Evolutionary conservation across 2,113 vertebrate species (phyloP), one percentile per base, ranked within the genome.

Genomic region (Acrocephalus kingi): DNA sequence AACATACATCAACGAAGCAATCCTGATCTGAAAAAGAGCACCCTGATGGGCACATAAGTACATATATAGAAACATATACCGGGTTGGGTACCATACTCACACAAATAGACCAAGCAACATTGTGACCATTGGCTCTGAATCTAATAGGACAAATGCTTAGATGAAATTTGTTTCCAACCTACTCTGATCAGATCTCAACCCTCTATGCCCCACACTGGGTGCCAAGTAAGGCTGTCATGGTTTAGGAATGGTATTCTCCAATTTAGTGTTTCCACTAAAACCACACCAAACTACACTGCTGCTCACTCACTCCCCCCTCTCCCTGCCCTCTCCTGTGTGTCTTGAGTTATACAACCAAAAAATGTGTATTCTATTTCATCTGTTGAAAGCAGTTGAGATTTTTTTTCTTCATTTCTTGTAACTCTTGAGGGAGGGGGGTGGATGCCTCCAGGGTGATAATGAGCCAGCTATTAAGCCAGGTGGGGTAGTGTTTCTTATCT

Each of bases 241-340:
- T 28, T 74, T 45, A 59, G 28, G 15, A 81, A 67, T 39, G 28
- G 45, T 59, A 24, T 39, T 67, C 52, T 61, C 19, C 28, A 46
- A 30, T 27, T n/a, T 8, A 52, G 37, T 24, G 9, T 12, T 82
- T 49, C 45, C 33, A 67, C 28, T 75, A 19, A 82, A 89, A 67
- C 9, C 39, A 39, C 37, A n/a, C 9, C 23, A 39, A 61, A 61
- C 39, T 45, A 67, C 23, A 54, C 27, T 61, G 63, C 28, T 0
- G 0, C 17, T 49, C 21, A 8, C 4, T 37, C 24, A 13, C 9
- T 48, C 3, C 16, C 13, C 13, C 5, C 6, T 58, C 24, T 25
- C 14, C 49, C n/a, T 39, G 37, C 37, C 37, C 37, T 39, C 37
- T 39, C 37, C 37, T 39, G 37, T 9, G 11, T 39, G 37, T 39